These are phyloP conservation scores for Numenius arquata DNA, from an alignment of 2,113 vertebrate genomes.

Conservation along the genomic window DNA sequence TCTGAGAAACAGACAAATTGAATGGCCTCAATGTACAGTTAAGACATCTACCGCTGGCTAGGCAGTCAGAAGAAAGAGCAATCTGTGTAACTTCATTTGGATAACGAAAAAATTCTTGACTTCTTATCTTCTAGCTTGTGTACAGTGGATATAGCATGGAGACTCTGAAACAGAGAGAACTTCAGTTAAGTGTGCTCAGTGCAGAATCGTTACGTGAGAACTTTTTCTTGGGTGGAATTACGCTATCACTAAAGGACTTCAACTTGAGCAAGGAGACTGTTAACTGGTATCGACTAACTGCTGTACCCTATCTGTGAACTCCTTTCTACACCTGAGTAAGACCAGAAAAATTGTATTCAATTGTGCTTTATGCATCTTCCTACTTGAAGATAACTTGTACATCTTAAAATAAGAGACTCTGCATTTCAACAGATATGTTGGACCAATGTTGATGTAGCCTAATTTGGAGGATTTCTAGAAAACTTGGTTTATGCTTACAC, in stretches of 20 bases:
- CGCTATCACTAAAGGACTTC: slow-evolving; percentile 92
- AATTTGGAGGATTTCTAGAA: slow-evolving; percentile 40
- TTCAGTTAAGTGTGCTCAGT: slow-evolving; percentile 95
- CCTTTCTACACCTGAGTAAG: not conserved
- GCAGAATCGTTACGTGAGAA: slow-evolving; percentile 96
- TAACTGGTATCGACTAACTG: slow-evolving; percentile 92
- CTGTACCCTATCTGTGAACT: slow-evolving; percentile 83
- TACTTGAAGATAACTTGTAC: slow-evolving; percentile 65
- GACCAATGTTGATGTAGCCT: slow-evolving; percentile 65
- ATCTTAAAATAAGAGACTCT: slow-evolving; percentile 38
- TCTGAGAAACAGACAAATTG: not conserved
- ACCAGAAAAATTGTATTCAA: not conserved
- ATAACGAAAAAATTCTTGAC: not conserved
- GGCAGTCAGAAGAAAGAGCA: not conserved
- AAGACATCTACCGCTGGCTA: not conserved
- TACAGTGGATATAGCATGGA: slow-evolving; percentile 95
- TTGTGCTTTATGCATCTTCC: slow-evolving; percentile 61
- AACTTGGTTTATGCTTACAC: not conserved
- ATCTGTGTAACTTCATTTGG: not conserved
- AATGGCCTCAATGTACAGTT: not conserved
- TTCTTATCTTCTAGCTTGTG: slow-evolving; percentile 81
- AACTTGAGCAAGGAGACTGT: slow-evolving; percentile 95
- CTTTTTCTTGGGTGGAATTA: slow-evolving; percentile 93
- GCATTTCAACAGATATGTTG: slow-evolving; percentile 50
- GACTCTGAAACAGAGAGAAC: slow-evolving; percentile 87